phyloP scores from a whole-genome alignment of 2,113 vertebrate genomes.

The human region GRCh38 chrX:101637501-101638000 shows the following conservation, averaged over 20 bases:
- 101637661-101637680: neutral
- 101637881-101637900: neutral
- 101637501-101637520: neutral
- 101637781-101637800: neutral
- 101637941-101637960: neutral
- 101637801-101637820: neutral
- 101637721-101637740: neutral
- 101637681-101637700: neutral
- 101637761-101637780: neutral
- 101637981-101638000: neutral
- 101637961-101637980: neutral
- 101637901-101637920: neutral
- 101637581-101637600: neutral
- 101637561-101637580: slow-evolving; percentile 8
- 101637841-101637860: neutral
- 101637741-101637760: neutral
- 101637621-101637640: neutral
- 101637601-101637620: neutral
- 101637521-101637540: slow-evolving; percentile 8
- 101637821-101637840: neutral
- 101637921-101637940: neutral
- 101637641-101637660: slow-evolving; percentile 21
- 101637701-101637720: neutral
- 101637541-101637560: neutral
- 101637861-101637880: neutral